Conservation (phyloP, 2,113 vertebrate species). For the Dipodomys ordii region DNA sequence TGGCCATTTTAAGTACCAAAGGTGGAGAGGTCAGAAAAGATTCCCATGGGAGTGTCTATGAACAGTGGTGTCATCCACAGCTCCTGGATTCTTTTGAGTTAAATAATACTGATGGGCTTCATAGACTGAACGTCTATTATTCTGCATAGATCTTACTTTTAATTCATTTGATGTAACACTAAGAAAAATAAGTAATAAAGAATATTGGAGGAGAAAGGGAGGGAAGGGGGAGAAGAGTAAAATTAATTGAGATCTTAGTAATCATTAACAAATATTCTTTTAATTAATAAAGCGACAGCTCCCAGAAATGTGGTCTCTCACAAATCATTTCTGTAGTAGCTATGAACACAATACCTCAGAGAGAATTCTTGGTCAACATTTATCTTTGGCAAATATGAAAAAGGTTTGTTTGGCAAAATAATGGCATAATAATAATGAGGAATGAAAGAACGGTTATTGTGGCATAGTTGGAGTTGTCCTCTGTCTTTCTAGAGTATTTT, state of each 20-base stretch:
- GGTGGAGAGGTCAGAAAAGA: constrained; percentile 60
- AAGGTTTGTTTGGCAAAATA: background rate
- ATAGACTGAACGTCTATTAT: background rate
- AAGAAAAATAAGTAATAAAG: background rate
- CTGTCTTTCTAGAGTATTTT: background rate
- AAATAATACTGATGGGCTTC: background rate
- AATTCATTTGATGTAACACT: background rate
- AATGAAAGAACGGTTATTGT: background rate
- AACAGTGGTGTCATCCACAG: background rate
- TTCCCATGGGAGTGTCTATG: constrained; percentile 46
- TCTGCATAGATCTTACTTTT: background rate
- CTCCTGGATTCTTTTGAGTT: background rate
- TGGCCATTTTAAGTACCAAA: constrained; percentile 58
- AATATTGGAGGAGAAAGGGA: background rate
- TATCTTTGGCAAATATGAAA: background rate
- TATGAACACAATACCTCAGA: background rate
- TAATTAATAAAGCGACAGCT: background rate
- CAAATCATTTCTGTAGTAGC: background rate
- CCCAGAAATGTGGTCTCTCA: background rate
- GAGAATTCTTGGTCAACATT: background rate
- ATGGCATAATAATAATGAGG: background rate
- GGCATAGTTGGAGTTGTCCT: background rate
- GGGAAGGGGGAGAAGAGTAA: background rate
- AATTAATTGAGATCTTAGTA: background rate
- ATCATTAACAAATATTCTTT: background rate